phyloP scores from a whole-genome alignment of 2,888 invertebrate genomes.

The Erebia ligea region DNA sequence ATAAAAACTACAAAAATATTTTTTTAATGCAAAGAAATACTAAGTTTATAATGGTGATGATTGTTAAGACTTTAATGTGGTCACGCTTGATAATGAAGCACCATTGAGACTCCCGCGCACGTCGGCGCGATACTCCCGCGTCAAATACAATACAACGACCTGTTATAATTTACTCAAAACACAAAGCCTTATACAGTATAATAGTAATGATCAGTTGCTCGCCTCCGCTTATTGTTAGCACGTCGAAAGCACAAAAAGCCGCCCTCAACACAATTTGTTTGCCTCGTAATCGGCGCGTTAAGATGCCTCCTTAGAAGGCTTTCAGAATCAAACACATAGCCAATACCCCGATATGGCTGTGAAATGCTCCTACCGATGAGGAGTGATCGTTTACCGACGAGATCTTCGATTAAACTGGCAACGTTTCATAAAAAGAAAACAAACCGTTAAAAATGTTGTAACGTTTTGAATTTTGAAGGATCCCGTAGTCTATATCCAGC shows the following conservation, averaged over 20 bases:
- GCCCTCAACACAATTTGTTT: slow-evolving; percentile 76
- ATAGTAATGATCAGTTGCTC: slow-evolving; percentile 81
- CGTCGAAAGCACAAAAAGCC: slow-evolving; percentile 75
- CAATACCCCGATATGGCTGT: slow-evolving; percentile 63
- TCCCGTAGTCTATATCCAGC: slow-evolving; percentile 62
- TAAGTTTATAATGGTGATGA: slow-evolving; percentile 1
- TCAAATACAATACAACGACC: slow-evolving; percentile 73
- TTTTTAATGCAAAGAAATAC: neutral
- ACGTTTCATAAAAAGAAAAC: slow-evolving; percentile 70
- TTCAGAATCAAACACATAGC: slow-evolving; percentile 59
- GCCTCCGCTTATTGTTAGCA: slow-evolving; percentile 77
- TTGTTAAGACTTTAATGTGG: slow-evolving; percentile 57
- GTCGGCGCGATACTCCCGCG: slow-evolving; percentile 60
- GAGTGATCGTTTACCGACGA: slow-evolving; percentile 72
- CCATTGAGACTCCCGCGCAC: slow-evolving; percentile 62
- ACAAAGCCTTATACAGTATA: slow-evolving; percentile 81
- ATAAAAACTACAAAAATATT: too few relatives aligned
- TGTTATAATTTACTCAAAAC: slow-evolving; percentile 84
- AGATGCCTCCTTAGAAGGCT: slow-evolving; percentile 59
- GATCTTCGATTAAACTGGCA: slow-evolving; percentile 74
- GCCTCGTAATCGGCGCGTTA: slow-evolving; percentile 71
- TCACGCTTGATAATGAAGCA: slow-evolving; percentile 78
- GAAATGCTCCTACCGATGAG: slow-evolving; percentile 68
- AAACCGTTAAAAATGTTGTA: slow-evolving; percentile 76
- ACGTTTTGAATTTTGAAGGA: slow-evolving; percentile 75